Evolutionary conservation across 2,797 vertebrate species (phyloP), one percentile per base, ranked within the genome.

Genomic region (Pangasius mekongensis): DNA sequence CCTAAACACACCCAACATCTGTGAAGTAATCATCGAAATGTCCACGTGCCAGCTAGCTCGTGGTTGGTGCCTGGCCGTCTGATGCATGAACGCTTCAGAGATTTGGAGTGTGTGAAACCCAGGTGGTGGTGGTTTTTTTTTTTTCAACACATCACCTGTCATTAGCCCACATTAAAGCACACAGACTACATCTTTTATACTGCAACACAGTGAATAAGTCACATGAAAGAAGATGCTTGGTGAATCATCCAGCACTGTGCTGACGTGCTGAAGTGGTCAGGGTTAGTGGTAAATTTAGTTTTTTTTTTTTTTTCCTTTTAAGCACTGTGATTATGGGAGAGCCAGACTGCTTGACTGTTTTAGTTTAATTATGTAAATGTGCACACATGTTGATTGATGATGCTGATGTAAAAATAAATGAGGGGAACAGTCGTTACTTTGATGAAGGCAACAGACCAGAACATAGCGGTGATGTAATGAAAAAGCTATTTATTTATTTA

Each of bases 321-420:
- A 60, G 49, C 24, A 9, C 10, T 81, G 74, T 87, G 60, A 58
- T 81, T 87, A 82, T 22, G 30, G 8, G 30, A 81, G 76, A 69
- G 33, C 60, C 77, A 82, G 30, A 81, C 56, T 80, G 86, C 86
- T 54, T 81, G 49, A 87, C 64, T 58, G 77, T 81, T 81, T 78
- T 33, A 56, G 77, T 69, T 81, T 87, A 87, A 87, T 87, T 87
- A 87, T 81, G 77, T n/a, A 87, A 87, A 87, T 87, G 77, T 71
- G 66, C 49, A 71, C 86, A 82, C 86, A 3, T 60, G 86, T 82
- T 87, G 86, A 87, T 82, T 87, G 77, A 82, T 87, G 78, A 82
- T 71, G 49, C 64, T 30, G 76, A 80, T 87, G 86, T 54, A 71
- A 82, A 82, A 69, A 87, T 82, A 87, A 87, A 82, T 77, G 85